Percentiles rank a stretch among this genome's conserved stretches.
phyloP scores from a whole-genome alignment of 2,888 invertebrate species.

The Machimus rusticus region DNA sequence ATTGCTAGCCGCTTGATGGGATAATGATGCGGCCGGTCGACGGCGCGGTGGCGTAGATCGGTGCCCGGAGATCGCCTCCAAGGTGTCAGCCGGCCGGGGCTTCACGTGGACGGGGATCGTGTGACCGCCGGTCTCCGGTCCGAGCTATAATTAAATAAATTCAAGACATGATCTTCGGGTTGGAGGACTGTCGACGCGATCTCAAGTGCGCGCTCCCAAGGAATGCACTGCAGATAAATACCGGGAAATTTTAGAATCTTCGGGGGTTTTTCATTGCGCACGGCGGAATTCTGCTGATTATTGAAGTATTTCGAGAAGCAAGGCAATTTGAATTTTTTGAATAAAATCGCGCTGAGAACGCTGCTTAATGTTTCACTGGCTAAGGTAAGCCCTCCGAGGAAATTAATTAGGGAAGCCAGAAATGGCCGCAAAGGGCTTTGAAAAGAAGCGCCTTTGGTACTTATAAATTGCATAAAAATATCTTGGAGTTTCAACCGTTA shows the following conservation, averaged over 20 bases:
- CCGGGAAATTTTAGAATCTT: background rate
- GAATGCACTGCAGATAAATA: background rate
- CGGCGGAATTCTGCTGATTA: background rate
- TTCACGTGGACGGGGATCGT: background rate
- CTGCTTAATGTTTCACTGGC: background rate
- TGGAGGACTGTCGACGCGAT: background rate
- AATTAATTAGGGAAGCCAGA: background rate
- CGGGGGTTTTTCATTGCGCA: background rate
- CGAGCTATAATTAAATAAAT: conserved; percentile 24
- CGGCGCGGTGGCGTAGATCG: background rate
- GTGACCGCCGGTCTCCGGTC: background rate
- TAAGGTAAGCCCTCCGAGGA: background rate
- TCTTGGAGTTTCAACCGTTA: background rate
- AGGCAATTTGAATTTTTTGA: background rate
- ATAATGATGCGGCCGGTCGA: conserved; percentile 11
- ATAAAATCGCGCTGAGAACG: background rate
- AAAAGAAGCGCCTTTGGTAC: background rate
- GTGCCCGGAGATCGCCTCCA: background rate
- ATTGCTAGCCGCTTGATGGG: conserved; percentile 33
- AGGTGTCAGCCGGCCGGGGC: background rate
- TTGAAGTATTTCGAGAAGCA: background rate
- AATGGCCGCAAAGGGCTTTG: background rate
- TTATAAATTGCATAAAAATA: background rate
- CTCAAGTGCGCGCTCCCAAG: background rate
- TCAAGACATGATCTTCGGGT: background rate